Evolutionary conservation across 1,140 invertebrate species (phyloP), one percentile per base, ranked within the genome.

Genomic region (Drosophila takahashii): DNA sequence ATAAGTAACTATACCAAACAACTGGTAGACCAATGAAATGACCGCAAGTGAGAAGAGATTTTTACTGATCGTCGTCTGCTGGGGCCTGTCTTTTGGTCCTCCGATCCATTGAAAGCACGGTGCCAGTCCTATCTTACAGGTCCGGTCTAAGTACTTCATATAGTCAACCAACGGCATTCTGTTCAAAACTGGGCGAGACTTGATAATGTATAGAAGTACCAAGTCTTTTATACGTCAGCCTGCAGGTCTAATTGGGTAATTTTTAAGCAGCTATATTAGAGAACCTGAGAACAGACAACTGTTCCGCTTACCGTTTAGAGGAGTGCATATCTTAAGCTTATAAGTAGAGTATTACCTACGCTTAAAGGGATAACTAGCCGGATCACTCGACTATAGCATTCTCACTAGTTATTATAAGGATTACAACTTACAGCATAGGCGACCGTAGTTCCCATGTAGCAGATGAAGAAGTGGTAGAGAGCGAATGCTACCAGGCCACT

Each of bases 401-500:
- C n/a, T n/a, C n/a, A n/a, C n/a, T n/a, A n/a, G n/a, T n/a, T n/a
- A n/a, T 7, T 29, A 29, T 2, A 27, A 1, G 4, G 4, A 3
- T 10, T 34, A 69, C 81, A n/a, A n/a, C n/a, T 71, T 52, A 86
- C 81, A 41, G 78, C 61, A 2, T n/a, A 36, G 0, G 61, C 79
- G n/a, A 86, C 56, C 16, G 71, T 29, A 2, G 60, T 79, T 13
- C 78, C 81, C 45, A 62, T 54, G 44, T 76, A 87, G 34, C 83
- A 87, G 1, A 87, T 80, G 11, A 75, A 22, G 2, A 81, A 50
- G 3, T 72, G 51, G 9, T 86, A 78, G 0, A 87, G n/a, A 2
- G 86, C 22, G 37, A 86, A 86, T 6, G 70, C 32, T 4, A 78
- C 2, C 26, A 91, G 66, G 0, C 81, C 81, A 34, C 73, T 78